Base-by-base conservation (phyloP, 53 echinoderm and acorn worm genomes). In the Actinopyga echinites region DNA sequence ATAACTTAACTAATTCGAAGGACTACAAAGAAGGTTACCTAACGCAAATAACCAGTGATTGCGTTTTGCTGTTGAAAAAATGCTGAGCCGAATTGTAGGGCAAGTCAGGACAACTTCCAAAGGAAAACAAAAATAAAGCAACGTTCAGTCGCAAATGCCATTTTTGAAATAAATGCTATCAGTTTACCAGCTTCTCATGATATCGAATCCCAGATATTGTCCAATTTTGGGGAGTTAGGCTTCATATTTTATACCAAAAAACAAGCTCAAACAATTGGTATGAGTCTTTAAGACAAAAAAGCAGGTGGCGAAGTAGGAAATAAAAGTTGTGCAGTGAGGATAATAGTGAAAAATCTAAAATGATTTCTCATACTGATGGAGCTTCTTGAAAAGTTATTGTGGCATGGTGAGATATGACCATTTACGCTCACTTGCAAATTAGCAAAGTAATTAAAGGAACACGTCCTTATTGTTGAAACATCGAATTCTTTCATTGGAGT, bases 291-390 rank as follows among this genome's bases (percentile, higher is more conserved):
- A 2, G n/a, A n/a, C n/a, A 30, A 65, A 29, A 29, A 24, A 65
- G 8, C 8, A 65, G 13, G 65, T 65, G 65, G 65, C 15, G 33
- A 65, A 65, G 30, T 65, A 30, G 65, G 7, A 9, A 65, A 29
- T 65, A 58, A 65, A 65, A 65, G 65, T 65, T 65, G 65, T 65
- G 65, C 65, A 65, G 19, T 65, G 34, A 6, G 65, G 28, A 6
- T 65, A 8, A 5, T 65, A 30, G 65, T 65, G 65, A 32, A 65
- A 65, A 30, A 32, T 32, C 8, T 28, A 1, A 65, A 65, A 29
- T 65, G 13, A 65, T 30, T 65, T 12, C 29, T 30, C 31, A 30
- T 12, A 65, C 20, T 65, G 17, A 65, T 65, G 30, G 31, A 65
- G 17, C 30, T 10, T 32, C 30, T n/a, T 40, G 40, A 40, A 40